Base-by-base conservation (phyloP, 2,888 invertebrate genomes). In the Adineta ricciae region DNA sequence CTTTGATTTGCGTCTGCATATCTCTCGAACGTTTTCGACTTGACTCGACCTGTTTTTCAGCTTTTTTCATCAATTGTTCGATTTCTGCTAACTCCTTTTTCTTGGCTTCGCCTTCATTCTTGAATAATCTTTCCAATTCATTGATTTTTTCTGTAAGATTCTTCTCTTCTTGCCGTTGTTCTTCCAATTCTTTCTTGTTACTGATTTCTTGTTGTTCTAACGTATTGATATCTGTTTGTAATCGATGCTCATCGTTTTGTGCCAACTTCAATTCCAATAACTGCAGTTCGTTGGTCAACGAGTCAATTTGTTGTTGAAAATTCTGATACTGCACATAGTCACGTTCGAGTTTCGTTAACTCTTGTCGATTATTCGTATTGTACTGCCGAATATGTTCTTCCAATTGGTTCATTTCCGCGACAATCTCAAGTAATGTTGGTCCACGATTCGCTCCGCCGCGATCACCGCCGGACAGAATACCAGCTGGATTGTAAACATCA, bases 401-500 rank as follows among this genome's bases (percentile, higher is more conserved):
- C 83, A 27, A 83, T 46, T 83, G 64, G 21, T 72, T 64, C 19
- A 84, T 72, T 49, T 83, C 86, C 46, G 38, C 49, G n/a, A 84
- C 64, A 41, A 36, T 64, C 41, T 38, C 56, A 36, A 84, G 36
- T 49, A 86, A 72, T 50, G 64, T 83, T 21, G 84, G 36, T 83
- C 64, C 32, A 50, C 83, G 83, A 50, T 49, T 83, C 27, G 83
- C 21, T 38, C 64, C 86, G 16, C 46, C 50, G 38, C 85, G 49
- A 49, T 56, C 83, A 89, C 98, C 98, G 88, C 98, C 98, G 85
- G 95, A 93, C 54, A 98, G 92, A 16, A 94, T 94, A 88, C 98
- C 99, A 84, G 93, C 92, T 0, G 98, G 96, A 91, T 96, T 96
- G 87, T 94, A 94, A 54, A 94, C 93, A 90, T 98, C 97, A 0